Evolutionary conservation across 2,888 invertebrate genomes (phyloP).

Genomic region (Thalpophila matura): DNA sequence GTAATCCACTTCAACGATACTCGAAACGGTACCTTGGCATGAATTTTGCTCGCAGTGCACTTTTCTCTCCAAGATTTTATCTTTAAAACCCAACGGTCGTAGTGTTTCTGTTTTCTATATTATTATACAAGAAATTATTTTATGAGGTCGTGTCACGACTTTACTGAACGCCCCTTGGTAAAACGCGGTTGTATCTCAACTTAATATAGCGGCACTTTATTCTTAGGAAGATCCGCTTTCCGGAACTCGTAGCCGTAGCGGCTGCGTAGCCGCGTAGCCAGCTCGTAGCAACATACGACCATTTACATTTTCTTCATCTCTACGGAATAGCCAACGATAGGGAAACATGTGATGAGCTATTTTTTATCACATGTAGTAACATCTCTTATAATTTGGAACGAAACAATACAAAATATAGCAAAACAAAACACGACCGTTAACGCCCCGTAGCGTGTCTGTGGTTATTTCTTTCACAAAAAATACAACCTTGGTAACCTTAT

Average conservation of each 20-base stretch:
- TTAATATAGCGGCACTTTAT: slow-evolving; percentile 2
- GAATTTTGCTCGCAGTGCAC: slow-evolving; percentile 36
- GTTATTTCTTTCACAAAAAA: slow-evolving; percentile 25
- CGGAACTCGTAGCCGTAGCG: slow-evolving; percentile 47
- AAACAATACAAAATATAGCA: slow-evolving; percentile 2
- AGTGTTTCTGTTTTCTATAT: slow-evolving; percentile 29
- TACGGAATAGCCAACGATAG: slow-evolving; percentile 2
- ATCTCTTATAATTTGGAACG: not conserved
- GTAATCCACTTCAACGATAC: slow-evolving; percentile 36
- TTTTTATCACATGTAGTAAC: slow-evolving; percentile 7
- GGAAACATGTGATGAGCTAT: not conserved
- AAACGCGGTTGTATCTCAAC: slow-evolving; percentile 18
- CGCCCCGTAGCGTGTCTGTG: slow-evolving; percentile 45
- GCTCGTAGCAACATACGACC: slow-evolving; percentile 39
- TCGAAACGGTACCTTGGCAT: slow-evolving; percentile 40
- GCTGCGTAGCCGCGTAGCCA: slow-evolving; percentile 42
- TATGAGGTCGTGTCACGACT: slow-evolving; percentile 2
- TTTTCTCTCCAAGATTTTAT: slow-evolving; percentile 50
- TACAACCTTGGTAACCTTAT: slow-evolving; percentile 41
- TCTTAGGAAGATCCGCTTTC: slow-evolving; percentile 13
- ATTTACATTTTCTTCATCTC: slow-evolving; percentile 23
- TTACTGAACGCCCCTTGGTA: not conserved
- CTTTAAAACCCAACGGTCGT: slow-evolving; percentile 18
- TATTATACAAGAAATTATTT: slow-evolving; percentile 14
- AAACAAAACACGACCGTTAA: slow-evolving; percentile 11